A percentile compares a stretch with the other conserved stretches of the same genome.
phyloP scores from a whole-genome alignment of 2,888 invertebrate genomes.

The Apotomis capreana region DNA sequence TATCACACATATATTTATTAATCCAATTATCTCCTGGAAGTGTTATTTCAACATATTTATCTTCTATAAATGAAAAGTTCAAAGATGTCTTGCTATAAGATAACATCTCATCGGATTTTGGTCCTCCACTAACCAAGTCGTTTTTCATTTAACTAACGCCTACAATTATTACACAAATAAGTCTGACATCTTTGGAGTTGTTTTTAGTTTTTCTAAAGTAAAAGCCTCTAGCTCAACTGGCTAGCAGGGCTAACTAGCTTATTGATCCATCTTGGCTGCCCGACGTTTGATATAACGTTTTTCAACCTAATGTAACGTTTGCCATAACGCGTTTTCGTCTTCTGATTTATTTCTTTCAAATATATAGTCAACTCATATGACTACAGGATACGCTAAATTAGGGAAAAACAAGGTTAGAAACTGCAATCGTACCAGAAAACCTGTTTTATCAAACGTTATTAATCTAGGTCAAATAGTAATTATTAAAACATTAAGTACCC shows the following conservation, averaged over 20 bases:
- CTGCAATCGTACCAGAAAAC: too few species aligned
- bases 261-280: too few species aligned
- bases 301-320: too few species aligned
- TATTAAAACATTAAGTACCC: too few species aligned
- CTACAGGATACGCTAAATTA: too few species aligned
- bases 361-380: too few species aligned
- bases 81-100: conserved; percentile 6
- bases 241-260: not conserved
- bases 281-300: too few species aligned
- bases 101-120: conserved; percentile 27
- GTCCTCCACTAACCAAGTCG: conserved; percentile 21
- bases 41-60: conserved; percentile 22
- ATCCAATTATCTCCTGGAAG: conserved; percentile 43
- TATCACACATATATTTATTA: conserved; percentile 37
- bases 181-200: conserved; percentile 17
- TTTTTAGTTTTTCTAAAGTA: not conserved
- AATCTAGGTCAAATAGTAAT: too few species aligned
- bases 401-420: too few species aligned
- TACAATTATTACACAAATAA: not conserved
- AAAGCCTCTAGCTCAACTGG: conserved; percentile 9
- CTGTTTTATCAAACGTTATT: too few species aligned
- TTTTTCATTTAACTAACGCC: not conserved
- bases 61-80: not conserved
- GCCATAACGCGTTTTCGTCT: too few species aligned
- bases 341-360: too few species aligned